These are phyloP conservation scores for Papilio machaon DNA, from an alignment of 1,140 invertebrate species.

Conservation along the genomic window DNA sequence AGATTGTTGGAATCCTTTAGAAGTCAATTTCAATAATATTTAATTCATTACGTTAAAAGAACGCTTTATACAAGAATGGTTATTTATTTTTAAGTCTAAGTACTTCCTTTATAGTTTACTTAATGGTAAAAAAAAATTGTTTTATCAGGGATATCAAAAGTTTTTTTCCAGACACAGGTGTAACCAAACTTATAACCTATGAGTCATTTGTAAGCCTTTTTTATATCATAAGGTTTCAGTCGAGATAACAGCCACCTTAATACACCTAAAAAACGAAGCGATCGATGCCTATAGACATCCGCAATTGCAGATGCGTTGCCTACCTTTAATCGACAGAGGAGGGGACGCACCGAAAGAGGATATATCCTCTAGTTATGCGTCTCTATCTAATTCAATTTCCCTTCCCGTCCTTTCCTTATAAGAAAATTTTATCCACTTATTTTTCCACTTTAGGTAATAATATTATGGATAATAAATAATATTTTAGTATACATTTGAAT, in stretches of 20 bases:
- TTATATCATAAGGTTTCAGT: too few species aligned
- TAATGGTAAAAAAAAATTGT: background rate
- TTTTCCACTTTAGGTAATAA: too few species aligned
- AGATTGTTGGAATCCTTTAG: conserved; percentile 26
- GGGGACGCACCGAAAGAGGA: too few species aligned
- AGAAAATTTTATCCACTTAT: too few species aligned
- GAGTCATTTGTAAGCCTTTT: background rate
- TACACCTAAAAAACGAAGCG: too few species aligned
- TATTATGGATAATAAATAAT: background rate
- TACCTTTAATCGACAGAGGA: too few species aligned
- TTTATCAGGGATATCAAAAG: background rate
- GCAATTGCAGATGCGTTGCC: too few species aligned
- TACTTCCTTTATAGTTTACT: background rate
- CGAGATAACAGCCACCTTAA: too few species aligned
- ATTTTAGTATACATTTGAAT: background rate
- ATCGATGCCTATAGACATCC: too few species aligned
- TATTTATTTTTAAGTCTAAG: background rate
- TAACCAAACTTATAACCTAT: background rate
- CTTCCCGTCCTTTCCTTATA: too few species aligned
- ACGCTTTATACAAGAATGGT: conserved; percentile 1
- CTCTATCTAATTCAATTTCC: too few species aligned
- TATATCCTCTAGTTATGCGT: too few species aligned
- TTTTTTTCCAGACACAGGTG: background rate
- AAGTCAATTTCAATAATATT: conserved; percentile 22
- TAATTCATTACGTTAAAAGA: conserved; percentile 30